Evolutionary conservation across 2,113 vertebrate species (phyloP), one percentile per base, ranked within the genome.

Genomic region (Callaeas wilsoni): DNA sequence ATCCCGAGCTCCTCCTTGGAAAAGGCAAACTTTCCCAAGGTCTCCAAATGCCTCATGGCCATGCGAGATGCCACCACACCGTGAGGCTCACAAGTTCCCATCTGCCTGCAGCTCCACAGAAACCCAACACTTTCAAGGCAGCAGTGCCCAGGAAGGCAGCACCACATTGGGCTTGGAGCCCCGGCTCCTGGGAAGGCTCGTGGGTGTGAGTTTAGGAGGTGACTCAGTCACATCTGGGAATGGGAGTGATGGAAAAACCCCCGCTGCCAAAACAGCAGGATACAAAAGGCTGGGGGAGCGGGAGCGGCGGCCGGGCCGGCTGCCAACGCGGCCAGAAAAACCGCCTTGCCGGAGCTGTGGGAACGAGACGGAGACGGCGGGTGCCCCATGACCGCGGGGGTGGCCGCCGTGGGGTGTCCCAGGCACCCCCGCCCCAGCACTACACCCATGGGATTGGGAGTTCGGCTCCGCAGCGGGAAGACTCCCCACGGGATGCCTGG

Each of bases 221-320:
- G 96, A 97, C 91, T 97, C 95, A 97, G 79, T 47, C 23, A 6
- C 88, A 86, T 91, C 69, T 96, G 97, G 96, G 96, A 97, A 95
- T 44, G 88, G 95, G 95, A 97, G 94, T 55, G 94, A 90, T 10
- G 92, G 95, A 96, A 96, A 97, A 94, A 86, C 1, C 53, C 76
- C 95, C 2, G 39, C 81, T 82, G 68, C 94, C 85, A 87, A 81
- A 94, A 70, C 22, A 3, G 73, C 77, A 42, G 93, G 93, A 94
- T 32, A 90, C 77, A 95, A 93, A 94, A 44, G 78, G 75, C 87
- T 81, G 80, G 50, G 16, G 87, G 83, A 95, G 67, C 26, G 42
- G 92, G 93, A 94, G 76, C 39, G 4, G 83, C 5, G 27, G 73
- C 35, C 4, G 59, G 95, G 96, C 94, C 39, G 75, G 42, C 46